Base-by-base conservation (phyloP, 2,113 vertebrate genomes). In the Plotosus lineatus region DNA sequence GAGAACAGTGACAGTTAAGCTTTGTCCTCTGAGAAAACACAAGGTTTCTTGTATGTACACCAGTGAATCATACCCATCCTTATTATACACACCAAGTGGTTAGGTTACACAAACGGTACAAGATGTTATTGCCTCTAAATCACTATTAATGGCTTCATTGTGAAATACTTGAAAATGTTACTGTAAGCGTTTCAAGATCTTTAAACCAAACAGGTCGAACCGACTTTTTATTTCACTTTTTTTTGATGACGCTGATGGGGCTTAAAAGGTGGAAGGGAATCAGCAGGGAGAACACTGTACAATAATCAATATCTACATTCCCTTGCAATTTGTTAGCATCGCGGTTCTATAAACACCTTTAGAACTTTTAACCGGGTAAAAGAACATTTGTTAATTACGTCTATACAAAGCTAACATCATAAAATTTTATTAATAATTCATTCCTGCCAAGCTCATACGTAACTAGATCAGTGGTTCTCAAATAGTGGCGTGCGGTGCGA, bases 211-310 rank as follows among this genome's bases (percentile, higher is more conserved):
- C 26, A 71, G 12, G 31, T 23, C 63, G 3, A 2, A 23, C 36
- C 8, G 2, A n/a, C 19, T 65, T 65, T 38, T 10, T 36, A 17
- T 36, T 10, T 65, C 65, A 44, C 23, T 48, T 19, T 44, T 2
- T 11, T 48, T 40, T 3, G 23, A 0, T n/a, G n/a, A n/a, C n/a
- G n/a, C n/a, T n/a, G n/a, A 21, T 33, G 0, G 3, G 4, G 3
- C 6, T 15, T n/a, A 28, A 44, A 3, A 31, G 68, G 69, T n/a
- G n/a, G n/a, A n/a, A n/a, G n/a, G n/a, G n/a, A n/a, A n/a, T n/a
- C n/a, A n/a, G n/a, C n/a, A n/a, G n/a, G n/a, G n/a, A n/a, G n/a
- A n/a, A n/a, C n/a, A n/a, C n/a, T n/a, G n/a, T n/a, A n/a, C n/a
- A n/a, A n/a, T n/a, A n/a, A n/a, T n/a, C n/a, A n/a, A n/a, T n/a